These are phyloP conservation scores for Luehdorfia chinensis DNA, from an alignment of 1,140 invertebrate species.

Conservation along the genomic window DNA sequence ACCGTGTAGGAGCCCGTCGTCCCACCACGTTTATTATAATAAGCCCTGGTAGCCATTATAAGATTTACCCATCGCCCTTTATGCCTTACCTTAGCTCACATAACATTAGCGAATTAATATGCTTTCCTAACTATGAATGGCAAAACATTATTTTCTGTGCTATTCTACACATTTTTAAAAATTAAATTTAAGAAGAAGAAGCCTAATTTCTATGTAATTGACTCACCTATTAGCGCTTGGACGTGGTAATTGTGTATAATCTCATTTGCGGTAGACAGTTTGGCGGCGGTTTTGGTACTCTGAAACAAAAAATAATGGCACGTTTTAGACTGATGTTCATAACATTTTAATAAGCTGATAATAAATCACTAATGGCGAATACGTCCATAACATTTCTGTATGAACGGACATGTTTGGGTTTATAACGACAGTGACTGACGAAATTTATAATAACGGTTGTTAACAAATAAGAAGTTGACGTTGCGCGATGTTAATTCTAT, in stretches of 20 bases:
- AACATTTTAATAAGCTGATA: constrained; percentile 2
- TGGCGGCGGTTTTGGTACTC: constrained; percentile 67
- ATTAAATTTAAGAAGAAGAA: too few relatives aligned
- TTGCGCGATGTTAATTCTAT: constrained; percentile 50
- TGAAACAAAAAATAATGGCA: constrained; percentile 53
- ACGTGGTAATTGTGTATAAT: constrained; percentile 67
- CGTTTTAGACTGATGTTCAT: background rate
- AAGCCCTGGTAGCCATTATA: constrained; percentile 53
- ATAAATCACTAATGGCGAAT: constrained; percentile 2
- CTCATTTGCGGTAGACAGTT: constrained; percentile 76
- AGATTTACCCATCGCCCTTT: constrained; percentile 53
- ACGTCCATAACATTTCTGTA: constrained; percentile 10
- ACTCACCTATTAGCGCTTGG: constrained; percentile 74
- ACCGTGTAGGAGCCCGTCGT: constrained; percentile 51
- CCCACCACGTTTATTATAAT: constrained; percentile 70
- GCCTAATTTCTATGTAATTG: too few relatives aligned
- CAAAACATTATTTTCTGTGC: too few relatives aligned
- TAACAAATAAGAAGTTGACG: constrained; percentile 51
- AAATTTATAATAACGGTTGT: constrained; percentile 53
- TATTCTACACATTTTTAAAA: too few relatives aligned
- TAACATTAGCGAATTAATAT: constrained; percentile 49
- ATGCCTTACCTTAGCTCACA: constrained; percentile 23
- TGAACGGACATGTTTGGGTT: constrained; percentile 29
- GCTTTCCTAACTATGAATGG: constrained; percentile 37
- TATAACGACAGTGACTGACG: constrained; percentile 43